Evolutionary conservation across 1,140 invertebrate genomes (phyloP), one percentile per base, ranked within the genome.

Genomic region (Orius insidiosus): DNA sequence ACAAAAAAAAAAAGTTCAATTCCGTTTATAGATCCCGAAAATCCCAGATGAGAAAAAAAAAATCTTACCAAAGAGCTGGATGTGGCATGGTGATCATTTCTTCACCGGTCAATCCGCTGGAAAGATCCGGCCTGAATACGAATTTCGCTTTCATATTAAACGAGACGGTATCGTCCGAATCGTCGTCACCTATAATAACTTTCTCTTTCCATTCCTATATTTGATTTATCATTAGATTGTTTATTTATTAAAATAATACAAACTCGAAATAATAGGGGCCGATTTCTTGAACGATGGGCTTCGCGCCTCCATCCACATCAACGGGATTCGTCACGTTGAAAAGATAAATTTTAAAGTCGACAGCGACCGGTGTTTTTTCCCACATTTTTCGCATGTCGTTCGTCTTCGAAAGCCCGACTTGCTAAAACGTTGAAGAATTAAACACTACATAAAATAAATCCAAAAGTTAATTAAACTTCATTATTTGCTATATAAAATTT

Each of bases 281-380:
- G 5, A 84, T 55, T 70, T 85, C 76, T 54, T 80, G 63, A 0
- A 84, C 52, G 4, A 70, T 69, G 0, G 80, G 78, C 24, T 79
- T 78, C 0, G 56, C 71, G 1, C 86, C 86, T 19, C 71, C 63
- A 43, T 70, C 58, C 1, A 92, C 72, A 41, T 81, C 83, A 0
- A 72, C 66, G 0, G 72, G 67, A 66, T 94, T 94, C 2, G 80
- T 81, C 2, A 88, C 68, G 57, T 92, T 85, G 59, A 88, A 93
- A n/a, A 84, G 54, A 0, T 78, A 53, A 2, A 50, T 48, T 15
- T 43, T 48, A 39, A 53, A 53, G 18, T 50, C 52, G 2, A 53
- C 42, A 10, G 52, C 67, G 53, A 85, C 72, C 0, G 81, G 80
- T 5, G 76, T 66, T 47, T 71, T 71, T 11, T 67, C 59, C 76